Conservation (phyloP, 2,113 vertebrate species). For the Protobothrops mucrosquamatus region DNA sequence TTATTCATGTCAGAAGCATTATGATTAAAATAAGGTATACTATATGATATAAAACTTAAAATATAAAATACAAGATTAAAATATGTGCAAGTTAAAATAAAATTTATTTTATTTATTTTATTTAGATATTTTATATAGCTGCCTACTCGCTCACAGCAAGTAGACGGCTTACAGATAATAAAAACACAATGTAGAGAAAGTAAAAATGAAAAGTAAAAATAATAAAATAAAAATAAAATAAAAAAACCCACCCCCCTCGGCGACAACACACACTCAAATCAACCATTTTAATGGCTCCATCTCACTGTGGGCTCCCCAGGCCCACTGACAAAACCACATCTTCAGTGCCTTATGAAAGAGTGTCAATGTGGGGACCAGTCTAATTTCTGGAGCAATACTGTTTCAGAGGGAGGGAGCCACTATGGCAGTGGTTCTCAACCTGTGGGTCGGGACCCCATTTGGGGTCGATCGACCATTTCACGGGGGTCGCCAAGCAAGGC, state of each 20-base stretch:
- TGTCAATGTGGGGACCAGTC: neutral
- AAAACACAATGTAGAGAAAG: neutral
- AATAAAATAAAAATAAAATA: neutral
- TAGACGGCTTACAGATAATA: neutral
- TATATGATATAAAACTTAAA: neutral
- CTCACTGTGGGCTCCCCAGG: neutral
- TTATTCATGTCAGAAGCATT: neutral
- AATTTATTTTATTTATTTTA: neutral
- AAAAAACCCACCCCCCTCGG: neutral
- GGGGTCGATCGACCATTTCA: too few species aligned
- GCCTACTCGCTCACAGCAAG: neutral
- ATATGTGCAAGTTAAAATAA: neutral
- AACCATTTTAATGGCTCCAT: neutral
- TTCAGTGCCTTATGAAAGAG: neutral
- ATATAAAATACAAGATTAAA: neutral
- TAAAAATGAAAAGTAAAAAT: neutral
- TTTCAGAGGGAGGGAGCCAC: neutral
- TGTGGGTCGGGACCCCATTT: too few species aligned
- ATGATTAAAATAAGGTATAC: neutral
- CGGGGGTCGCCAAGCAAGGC: too few species aligned
- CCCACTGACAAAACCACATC: neutral
- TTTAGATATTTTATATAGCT: neutral
- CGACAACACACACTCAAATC: neutral
- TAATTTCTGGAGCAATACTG: neutral
- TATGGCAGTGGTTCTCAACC: too few species aligned